phyloP scores from a whole-genome alignment of 2,888 invertebrate species.

The Rambutsinella grinnellia region DNA sequence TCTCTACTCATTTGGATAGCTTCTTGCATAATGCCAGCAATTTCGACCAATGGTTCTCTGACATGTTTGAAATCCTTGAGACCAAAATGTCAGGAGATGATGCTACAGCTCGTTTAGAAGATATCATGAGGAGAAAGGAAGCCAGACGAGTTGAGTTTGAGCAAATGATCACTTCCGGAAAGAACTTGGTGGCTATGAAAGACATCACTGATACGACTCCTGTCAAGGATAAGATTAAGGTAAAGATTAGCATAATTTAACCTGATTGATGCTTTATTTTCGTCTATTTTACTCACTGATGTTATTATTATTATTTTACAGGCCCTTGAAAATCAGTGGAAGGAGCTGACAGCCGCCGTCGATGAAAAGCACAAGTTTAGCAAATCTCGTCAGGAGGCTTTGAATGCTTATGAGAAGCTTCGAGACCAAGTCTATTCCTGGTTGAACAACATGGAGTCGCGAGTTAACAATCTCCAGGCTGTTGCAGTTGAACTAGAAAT shows the following conservation, averaged over 20 bases:
- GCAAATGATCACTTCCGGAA: slow-evolving; percentile 84
- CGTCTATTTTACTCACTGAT: background rate
- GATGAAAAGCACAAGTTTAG: slow-evolving; percentile 89
- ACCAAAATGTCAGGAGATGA: slow-evolving; percentile 78
- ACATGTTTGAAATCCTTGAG: slow-evolving; percentile 81
- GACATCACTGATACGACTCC: slow-evolving; percentile 89
- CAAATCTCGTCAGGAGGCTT: slow-evolving; percentile 86
- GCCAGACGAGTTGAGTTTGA: slow-evolving; percentile 78
- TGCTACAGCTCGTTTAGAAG: slow-evolving; percentile 76
- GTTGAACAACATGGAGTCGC: slow-evolving; percentile 84
- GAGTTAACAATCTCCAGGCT: slow-evolving; percentile 81
- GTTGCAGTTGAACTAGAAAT: slow-evolving; percentile 91
- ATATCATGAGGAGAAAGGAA: slow-evolving; percentile 74
- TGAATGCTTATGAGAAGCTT: slow-evolving; percentile 86
- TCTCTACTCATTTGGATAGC: slow-evolving; percentile 77
- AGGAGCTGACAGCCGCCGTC: slow-evolving; percentile 79
- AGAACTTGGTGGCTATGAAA: slow-evolving; percentile 83
- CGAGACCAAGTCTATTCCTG: slow-evolving; percentile 87
- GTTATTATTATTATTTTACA: slow-evolving; percentile 60
- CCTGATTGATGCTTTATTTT: background rate
- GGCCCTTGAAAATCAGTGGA: slow-evolving; percentile 89
- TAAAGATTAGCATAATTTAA: slow-evolving; percentile 60
- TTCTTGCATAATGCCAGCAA: slow-evolving; percentile 78
- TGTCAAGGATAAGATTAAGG: slow-evolving; percentile 86
- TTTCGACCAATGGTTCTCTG: slow-evolving; percentile 80